A percentile compares a stretch with the other conserved stretches of the same genome.
These are phyloP conservation scores for Misgurnus anguillicaudatus DNA, from an alignment of 2,113 vertebrate species.

Conservation along the genomic window DNA sequence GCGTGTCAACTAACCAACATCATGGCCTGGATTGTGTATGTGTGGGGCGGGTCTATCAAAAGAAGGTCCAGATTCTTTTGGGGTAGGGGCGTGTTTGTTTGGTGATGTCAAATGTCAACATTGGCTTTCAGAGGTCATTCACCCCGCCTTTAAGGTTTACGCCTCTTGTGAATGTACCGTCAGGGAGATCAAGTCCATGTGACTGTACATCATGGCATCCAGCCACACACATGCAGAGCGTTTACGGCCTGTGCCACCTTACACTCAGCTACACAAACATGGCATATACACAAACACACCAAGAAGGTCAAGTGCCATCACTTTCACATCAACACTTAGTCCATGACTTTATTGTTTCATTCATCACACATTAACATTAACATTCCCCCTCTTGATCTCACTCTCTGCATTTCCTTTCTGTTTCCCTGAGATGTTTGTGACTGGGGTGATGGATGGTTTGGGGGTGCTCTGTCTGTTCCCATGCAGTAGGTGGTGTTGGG, in stretches of 20 bases:
- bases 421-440: conserved; percentile 30
- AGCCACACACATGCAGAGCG: conserved; percentile 48
- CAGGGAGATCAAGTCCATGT: conserved; percentile 65
- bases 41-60: too few relatives aligned
- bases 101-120: too few relatives aligned
- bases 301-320: conserved; percentile 5
- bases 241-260: conserved; percentile 37
- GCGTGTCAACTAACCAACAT: too few relatives aligned
- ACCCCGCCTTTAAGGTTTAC: too few relatives aligned
- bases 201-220: conserved; percentile 72
- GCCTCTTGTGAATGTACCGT: conserved; percentile 32
- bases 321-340: conserved; percentile 6
- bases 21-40: too few relatives aligned
- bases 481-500: conserved; percentile 72
- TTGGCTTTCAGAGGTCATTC: too few relatives aligned
- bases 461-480: conserved; percentile 67
- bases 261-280: conserved; percentile 13
- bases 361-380: conserved; percentile 23
- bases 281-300: conserved; percentile 22
- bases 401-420: neutral
- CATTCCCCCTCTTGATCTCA: conserved; percentile 47
- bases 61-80: too few relatives aligned
- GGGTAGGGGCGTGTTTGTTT: too few relatives aligned
- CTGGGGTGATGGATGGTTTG: conserved; percentile 72
- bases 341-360: neutral